A percentile compares a stretch with the other conserved stretches of the same genome.
Conservation (phyloP, 2,797 vertebrate species). For the Acipenser transmontanus region DNA sequence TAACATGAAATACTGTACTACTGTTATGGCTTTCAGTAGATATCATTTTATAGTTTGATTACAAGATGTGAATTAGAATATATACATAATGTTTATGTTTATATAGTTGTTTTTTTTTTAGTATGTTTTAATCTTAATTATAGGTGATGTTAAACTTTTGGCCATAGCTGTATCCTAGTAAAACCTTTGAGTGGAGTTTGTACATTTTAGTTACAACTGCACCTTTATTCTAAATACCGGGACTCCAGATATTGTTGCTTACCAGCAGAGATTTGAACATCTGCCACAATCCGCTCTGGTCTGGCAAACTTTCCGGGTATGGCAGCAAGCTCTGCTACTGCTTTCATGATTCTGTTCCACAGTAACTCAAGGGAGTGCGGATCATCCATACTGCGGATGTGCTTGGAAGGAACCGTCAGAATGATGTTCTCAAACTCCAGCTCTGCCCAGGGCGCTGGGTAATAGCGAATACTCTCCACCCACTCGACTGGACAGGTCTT, state of each 20-base stretch:
- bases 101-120: too few species aligned
- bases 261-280: slow-evolving; percentile 42
- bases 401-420: slow-evolving; percentile 33
- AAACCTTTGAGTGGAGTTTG: too few species aligned
- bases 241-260: slow-evolving; percentile 4
- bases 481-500: slow-evolving; percentile 31
- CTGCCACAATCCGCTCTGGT: slow-evolving; percentile 43
- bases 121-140: too few species aligned
- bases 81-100: too few species aligned
- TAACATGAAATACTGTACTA: too few species aligned
- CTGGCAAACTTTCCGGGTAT: slow-evolving; percentile 33
- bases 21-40: too few species aligned
- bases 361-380: slow-evolving; percentile 33
- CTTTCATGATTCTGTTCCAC: slow-evolving; percentile 39
- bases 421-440: slow-evolving; percentile 37
- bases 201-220: too few species aligned
- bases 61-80: too few species aligned
- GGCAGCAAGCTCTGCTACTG: slow-evolving; percentile 31
- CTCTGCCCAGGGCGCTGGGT: slow-evolving; percentile 36
- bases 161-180: too few species aligned
- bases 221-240: too few species aligned
- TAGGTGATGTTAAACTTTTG: too few species aligned
- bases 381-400: slow-evolving; percentile 21
- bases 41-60: too few species aligned
- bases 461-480: slow-evolving; percentile 28